Evolutionary conservation across 2,113 vertebrate species (phyloP).

Genomic region (Melozone crissalis): DNA sequence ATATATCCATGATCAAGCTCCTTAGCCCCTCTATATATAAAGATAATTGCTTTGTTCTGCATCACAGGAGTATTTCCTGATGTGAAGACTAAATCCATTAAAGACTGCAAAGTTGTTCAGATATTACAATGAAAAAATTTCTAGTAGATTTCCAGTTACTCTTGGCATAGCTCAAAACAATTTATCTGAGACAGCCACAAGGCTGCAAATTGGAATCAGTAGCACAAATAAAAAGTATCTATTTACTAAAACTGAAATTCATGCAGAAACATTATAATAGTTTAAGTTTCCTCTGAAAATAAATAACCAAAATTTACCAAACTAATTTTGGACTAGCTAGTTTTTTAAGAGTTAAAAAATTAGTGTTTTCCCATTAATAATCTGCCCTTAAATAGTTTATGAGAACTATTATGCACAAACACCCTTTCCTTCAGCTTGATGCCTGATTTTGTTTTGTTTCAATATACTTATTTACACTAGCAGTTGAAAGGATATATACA

Average conservation of each 20-base stretch:
- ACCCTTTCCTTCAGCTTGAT: neutral
- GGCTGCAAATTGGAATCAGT: neutral
- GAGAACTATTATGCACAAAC: neutral
- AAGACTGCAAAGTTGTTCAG: neutral
- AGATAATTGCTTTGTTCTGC: slow-evolving; percentile 34
- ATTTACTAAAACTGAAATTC: neutral
- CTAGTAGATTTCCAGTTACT: neutral
- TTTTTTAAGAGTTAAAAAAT: neutral
- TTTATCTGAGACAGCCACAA: neutral
- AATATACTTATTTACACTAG: neutral
- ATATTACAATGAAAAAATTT: neutral
- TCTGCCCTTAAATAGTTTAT: neutral
- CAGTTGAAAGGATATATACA: neutral
- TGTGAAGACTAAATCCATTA: slow-evolving; percentile 18
- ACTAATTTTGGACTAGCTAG: neutral
- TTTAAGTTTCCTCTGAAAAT: neutral
- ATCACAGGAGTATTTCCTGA: slow-evolving; percentile 5
- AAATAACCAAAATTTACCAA: neutral
- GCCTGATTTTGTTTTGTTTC: neutral
- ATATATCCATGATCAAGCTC: neutral
- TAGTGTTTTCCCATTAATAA: neutral
- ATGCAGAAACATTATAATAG: neutral
- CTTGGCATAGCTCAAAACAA: neutral
- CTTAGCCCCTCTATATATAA: neutral
- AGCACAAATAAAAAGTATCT: neutral